Base-by-base conservation (phyloP, 1,140 invertebrate genomes). In the Caenorhabditis tropicalis region DNA sequence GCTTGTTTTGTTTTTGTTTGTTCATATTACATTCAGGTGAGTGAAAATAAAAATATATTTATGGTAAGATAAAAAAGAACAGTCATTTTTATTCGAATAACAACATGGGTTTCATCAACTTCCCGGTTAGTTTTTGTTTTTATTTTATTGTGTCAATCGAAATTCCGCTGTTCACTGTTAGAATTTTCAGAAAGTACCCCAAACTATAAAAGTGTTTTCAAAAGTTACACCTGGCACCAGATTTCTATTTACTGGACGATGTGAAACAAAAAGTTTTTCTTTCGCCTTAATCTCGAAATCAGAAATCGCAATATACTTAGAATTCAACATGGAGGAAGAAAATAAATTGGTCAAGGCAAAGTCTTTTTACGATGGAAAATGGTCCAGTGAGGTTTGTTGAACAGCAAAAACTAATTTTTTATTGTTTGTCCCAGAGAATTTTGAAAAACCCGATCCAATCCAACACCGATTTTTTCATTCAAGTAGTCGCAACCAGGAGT, bases 151-250 rank as follows among this genome's bases (percentile, higher is more conserved):
- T 7, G 27, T 58, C 29, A 15, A n/a, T n/a, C n/a, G n/a, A n/a
- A 27, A 9, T 33, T 36, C 3, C 9, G 7, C 60, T 5, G n/a
- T 29, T 60, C 31, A 3, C 15, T 33, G 0, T 7, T 36, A 5
- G 0, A 70, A 36, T 70, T 60, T 60, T 70, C 2, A 70, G 60
- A 70, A 70, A 36, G 60, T 70, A 9, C 60, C 60, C n/a, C 60
- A 70, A 70, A 70, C 60, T 7, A 0, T 70, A 33, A 70, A 70
- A 70, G 24, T 70, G 16, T 70, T 19, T 31, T 60, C 60, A 21
- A 70, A 70, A 33, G 31, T 36, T 10, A 7, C 31, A 36, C 33
- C 60, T 33, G 31, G 60, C 16, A 70, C 60, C 3, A 12, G 60
- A 36, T 70, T 70, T 19, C 16, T 70, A 10, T 70, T 70, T n/a